Percentiles rank a stretch among this genome's conserved stretches.
Conservation (phyloP, 2,888 invertebrate species). For the Drosophila ochracea region DNA sequence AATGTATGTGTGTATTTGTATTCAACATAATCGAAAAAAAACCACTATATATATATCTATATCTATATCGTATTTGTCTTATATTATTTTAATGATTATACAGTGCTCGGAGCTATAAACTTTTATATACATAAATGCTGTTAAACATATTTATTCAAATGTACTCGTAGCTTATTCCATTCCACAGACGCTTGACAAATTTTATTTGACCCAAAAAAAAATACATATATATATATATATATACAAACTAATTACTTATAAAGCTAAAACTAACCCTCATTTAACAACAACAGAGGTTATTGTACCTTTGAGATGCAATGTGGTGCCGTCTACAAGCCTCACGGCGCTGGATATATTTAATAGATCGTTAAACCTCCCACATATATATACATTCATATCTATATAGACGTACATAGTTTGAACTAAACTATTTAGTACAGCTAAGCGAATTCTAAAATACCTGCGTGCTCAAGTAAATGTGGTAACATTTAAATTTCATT, state of each 20-base stretch:
- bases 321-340: constrained; percentile 36
- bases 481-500: constrained; percentile 8
- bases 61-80: constrained; percentile 36
- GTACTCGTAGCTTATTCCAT: constrained; percentile 21
- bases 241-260: constrained; percentile 12
- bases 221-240: background rate
- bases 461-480: constrained; percentile 67
- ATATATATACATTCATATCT: constrained; percentile 26
- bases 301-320: constrained; percentile 32
- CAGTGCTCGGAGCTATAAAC: constrained; percentile 30
- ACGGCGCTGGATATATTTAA: constrained; percentile 23
- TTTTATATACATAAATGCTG: constrained; percentile 39
- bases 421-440: constrained; percentile 20
- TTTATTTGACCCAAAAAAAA: constrained; percentile 30
- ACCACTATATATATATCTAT: constrained; percentile 6
- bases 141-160: constrained; percentile 45
- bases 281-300: constrained; percentile 25
- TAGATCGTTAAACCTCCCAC: constrained; percentile 15
- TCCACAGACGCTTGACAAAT: constrained; percentile 33
- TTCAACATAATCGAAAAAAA: constrained; percentile 57
- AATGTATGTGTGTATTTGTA: constrained; percentile 62
- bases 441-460: constrained; percentile 22
- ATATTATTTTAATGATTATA: constrained; percentile 29
- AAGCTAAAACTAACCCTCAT: constrained; percentile 11
- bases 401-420: background rate